Evolutionary conservation across 1,140 invertebrate species (phyloP).

Genomic region (Wiebesia pumilae): DNA sequence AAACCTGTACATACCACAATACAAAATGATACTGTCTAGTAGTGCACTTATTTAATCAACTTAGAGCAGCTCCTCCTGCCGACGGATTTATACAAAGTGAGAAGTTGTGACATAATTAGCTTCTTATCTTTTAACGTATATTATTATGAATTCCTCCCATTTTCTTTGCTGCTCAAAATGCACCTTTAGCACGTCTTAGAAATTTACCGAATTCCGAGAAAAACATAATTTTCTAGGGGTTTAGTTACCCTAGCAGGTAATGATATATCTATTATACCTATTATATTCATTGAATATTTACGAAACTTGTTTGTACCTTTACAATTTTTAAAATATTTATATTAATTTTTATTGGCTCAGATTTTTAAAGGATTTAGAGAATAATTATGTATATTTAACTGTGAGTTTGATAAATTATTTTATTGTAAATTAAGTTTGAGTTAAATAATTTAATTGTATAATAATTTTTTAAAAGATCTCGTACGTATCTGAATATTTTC

Average conservation of each 20-base stretch:
- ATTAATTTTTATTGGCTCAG: neutral
- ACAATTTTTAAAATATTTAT: neutral
- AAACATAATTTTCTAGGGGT: neutral
- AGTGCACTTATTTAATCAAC: neutral
- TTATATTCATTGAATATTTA: neutral
- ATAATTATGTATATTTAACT: neutral
- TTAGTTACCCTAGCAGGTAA: neutral
- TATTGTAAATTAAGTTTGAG: neutral
- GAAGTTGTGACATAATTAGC: no score
- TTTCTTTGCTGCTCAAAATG: neutral
- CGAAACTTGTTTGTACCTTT: neutral
- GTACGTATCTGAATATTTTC: neutral
- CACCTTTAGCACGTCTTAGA: no score
- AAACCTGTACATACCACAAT: neutral
- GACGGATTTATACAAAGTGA: constrained; percentile 7
- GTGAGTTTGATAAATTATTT: constrained; percentile 28
- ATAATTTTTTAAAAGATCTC: neutral
- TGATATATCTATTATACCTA: neutral
- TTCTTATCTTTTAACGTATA: neutral
- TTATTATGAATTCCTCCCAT: neutral
- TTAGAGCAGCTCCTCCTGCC: neutral
- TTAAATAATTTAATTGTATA: constrained; percentile 21
- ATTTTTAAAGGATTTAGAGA: neutral
- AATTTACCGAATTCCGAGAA: neutral
- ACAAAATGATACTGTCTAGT: neutral